A percentile compares a stretch with the other conserved stretches of the same genome.
These are phyloP conservation scores for Ectropis crepuscularia DNA, from an alignment of 2,888 invertebrate species.

Conservation along the genomic window DNA sequence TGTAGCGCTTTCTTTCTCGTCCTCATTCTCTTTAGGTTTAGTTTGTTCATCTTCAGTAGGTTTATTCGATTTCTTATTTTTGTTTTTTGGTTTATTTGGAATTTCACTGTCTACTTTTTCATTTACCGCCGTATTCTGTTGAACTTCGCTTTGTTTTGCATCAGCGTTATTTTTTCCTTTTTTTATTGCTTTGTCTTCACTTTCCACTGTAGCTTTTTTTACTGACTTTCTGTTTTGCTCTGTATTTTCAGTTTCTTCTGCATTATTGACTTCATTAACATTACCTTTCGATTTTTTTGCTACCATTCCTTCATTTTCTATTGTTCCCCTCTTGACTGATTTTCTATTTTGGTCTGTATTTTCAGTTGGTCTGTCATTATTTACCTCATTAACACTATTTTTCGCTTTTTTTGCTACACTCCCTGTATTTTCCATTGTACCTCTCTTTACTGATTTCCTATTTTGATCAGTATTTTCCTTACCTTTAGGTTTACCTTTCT, in stretches of 20 bases:
- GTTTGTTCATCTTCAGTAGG: neutral
- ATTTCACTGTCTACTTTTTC: neutral
- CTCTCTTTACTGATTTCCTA: slow-evolving; percentile 35
- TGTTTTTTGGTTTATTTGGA: neutral
- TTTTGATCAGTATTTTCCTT: slow-evolving; percentile 49
- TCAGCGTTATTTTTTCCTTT: slow-evolving; percentile 21
- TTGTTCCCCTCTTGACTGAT: too few relatives aligned
- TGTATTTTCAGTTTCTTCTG: slow-evolving; percentile 51
- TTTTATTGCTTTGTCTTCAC: slow-evolving; percentile 21
- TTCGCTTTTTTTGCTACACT: slow-evolving; percentile 28
- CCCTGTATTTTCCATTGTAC: slow-evolving; percentile 10
- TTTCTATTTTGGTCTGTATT: too few relatives aligned
- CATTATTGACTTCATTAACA: slow-evolving; percentile 37
- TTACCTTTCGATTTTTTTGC: too few relatives aligned
- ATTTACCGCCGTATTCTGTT: slow-evolving; percentile 5
- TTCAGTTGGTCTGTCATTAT: neutral
- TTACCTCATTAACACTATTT: slow-evolving; percentile 10
- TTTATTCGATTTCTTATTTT: slow-evolving; percentile 4
- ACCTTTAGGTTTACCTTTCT: slow-evolving; percentile 58
- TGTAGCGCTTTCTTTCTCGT: neutral
- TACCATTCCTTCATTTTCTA: too few relatives aligned
- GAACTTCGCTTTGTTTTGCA: neutral
- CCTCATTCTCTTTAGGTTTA: neutral
- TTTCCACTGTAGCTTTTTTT: slow-evolving; percentile 24
- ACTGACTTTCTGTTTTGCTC: slow-evolving; percentile 39